These are phyloP conservation scores for Platyrinchus mystaceus DNA, from an alignment of 2,797 vertebrate genomes.

Conservation along the genomic window DNA sequence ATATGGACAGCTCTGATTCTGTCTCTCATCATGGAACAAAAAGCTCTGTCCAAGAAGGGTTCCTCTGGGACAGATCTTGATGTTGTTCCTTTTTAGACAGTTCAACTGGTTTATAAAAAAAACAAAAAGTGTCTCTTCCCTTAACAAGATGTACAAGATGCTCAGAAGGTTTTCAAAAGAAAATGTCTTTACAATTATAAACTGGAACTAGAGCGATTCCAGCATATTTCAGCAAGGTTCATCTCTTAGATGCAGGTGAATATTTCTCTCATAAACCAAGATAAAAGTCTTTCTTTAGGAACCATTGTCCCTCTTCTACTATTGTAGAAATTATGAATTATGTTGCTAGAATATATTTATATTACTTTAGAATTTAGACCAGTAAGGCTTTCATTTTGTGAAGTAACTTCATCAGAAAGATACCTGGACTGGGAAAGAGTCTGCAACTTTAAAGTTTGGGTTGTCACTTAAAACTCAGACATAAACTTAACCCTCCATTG, in stretches of 20 bases:
- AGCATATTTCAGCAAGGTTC: background rate
- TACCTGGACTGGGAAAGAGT: background rate
- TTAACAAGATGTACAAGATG: background rate
- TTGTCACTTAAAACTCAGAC: background rate
- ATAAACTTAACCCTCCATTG: background rate
- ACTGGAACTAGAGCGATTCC: background rate
- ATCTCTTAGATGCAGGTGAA: background rate
- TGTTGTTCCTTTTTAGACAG: background rate
- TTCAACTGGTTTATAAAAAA: background rate
- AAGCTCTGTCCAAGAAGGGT: background rate
- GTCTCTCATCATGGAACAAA: conserved; percentile 17
- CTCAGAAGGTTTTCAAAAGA: background rate
- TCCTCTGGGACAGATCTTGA: background rate
- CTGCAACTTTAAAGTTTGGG: background rate
- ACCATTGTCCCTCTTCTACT: background rate
- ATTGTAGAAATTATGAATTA: background rate
- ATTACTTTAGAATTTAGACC: background rate
- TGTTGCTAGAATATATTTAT: background rate
- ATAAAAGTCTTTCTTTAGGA: background rate
- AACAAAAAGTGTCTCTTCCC: background rate
- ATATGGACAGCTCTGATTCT: conserved; percentile 4
- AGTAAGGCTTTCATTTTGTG: background rate
- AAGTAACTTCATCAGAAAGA: background rate
- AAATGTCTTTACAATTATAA: background rate
- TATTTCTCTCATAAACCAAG: background rate